Conservation (phyloP, 2,888 invertebrate genomes). For the Lutraria lutraria region DNA sequence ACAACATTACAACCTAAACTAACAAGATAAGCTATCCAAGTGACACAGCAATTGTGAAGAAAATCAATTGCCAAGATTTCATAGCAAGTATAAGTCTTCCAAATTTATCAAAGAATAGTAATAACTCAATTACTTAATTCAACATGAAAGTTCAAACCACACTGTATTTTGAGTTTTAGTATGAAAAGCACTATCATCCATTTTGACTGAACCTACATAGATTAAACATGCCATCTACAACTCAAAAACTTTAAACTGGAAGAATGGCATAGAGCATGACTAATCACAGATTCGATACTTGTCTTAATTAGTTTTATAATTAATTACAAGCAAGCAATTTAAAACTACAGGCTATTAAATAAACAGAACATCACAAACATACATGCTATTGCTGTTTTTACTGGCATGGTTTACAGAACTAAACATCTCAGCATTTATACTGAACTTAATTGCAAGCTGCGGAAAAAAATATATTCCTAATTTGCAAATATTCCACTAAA, state of each 20-base stretch:
- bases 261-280: not conserved
- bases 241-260: conserved; percentile 1
- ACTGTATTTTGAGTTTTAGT: not conserved
- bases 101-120: not conserved
- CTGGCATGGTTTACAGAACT: conserved; percentile 8
- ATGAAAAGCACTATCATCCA: not conserved
- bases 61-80: not conserved
- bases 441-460: not conserved
- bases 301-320: conserved; percentile 4
- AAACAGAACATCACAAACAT: conserved; percentile 11
- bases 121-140: not conserved
- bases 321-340: conserved; percentile 7
- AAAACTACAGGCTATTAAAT: not conserved
- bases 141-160: not conserved
- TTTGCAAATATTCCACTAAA: conserved; percentile 2
- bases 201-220: not conserved
- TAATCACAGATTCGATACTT: not conserved
- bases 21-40: not conserved
- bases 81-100: not conserved
- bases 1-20: not conserved
- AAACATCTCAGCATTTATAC: conserved; percentile 15
- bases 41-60: not conserved
- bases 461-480: not conserved
- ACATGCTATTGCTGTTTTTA: not conserved
- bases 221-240: conserved; percentile 2